Evolutionary conservation across 1,140 invertebrate genomes (phyloP).

Genomic region (Sweltsa coloradensis): DNA sequence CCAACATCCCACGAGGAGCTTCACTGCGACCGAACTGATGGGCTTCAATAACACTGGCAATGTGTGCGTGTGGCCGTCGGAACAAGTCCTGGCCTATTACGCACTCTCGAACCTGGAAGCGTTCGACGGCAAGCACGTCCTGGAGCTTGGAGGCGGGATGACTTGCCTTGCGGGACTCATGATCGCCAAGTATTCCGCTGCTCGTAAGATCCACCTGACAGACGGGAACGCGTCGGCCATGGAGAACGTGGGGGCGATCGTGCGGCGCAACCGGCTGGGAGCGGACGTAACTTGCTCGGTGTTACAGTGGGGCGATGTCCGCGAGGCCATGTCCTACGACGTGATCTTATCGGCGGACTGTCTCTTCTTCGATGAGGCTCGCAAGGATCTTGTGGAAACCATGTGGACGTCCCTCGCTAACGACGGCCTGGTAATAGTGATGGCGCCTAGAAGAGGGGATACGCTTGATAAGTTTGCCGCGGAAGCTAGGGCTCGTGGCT

Average conservation of each 20-base stretch:
- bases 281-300: conserved; percentile 26
- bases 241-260: conserved; percentile 54
- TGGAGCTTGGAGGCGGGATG: conserved; percentile 78
- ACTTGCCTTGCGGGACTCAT: conserved; percentile 69
- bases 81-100: conserved; percentile 69
- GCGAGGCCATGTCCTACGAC: conserved; percentile 36
- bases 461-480: conserved; percentile 58
- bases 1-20: conserved; percentile 41
- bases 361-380: conserved; percentile 69
- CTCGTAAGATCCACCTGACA: conserved; percentile 48
- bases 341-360: conserved; percentile 67
- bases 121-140: conserved; percentile 51
- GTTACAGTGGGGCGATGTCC: conserved; percentile 33
- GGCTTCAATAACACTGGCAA: conserved; percentile 89
- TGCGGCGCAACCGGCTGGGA: conserved; percentile 45
- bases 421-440: conserved; percentile 53
- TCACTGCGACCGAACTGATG: conserved; percentile 56
- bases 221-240: conserved; percentile 69
- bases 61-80: conserved; percentile 81
- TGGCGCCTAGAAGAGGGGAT: conserved; percentile 60
- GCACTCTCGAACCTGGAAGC: conserved; percentile 48
- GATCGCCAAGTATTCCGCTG: conserved; percentile 50
- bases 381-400: conserved; percentile 53
- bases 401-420: conserved; percentile 52
- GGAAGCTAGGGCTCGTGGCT: conserved; percentile 42